These are phyloP conservation scores for Notothenia rossii DNA, from an alignment of 2,113 vertebrate genomes.

Conservation along the genomic window DNA sequence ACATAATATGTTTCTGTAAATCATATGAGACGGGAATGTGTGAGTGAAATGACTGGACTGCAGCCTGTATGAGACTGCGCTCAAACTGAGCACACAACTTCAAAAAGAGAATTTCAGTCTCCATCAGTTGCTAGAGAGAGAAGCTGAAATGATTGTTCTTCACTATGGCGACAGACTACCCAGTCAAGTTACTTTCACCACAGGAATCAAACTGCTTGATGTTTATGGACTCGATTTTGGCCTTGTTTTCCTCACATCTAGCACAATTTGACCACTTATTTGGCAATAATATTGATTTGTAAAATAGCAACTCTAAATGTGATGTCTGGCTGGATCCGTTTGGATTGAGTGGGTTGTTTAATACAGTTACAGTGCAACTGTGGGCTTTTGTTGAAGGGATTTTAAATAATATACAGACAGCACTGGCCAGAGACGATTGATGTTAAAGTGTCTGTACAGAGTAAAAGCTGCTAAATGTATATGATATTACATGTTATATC, in stretches of 20 bases:
- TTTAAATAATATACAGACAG: conserved; percentile 21
- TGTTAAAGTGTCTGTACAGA: conserved; percentile 5
- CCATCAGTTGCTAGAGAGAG: conserved; percentile 1
- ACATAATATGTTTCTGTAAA: too few species aligned
- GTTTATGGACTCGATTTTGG: conserved; percentile 9
- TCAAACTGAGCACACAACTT: not conserved
- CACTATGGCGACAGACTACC: conserved; percentile 44
- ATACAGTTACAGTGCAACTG: conserved; percentile 6
- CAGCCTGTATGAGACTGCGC: not conserved
- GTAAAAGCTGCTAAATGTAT: not conserved
- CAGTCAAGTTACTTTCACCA: conserved; percentile 22
- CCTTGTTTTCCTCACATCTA: not conserved
- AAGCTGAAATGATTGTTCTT: conserved; percentile 25
- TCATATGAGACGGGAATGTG: too few species aligned
- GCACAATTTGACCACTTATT: not conserved
- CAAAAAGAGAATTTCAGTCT: not conserved
- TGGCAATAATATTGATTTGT: conserved; percentile 9
- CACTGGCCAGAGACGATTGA: not conserved
- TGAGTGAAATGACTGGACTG: not conserved
- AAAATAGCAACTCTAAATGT: not conserved
- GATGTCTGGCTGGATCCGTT: not conserved
- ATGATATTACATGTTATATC: too few species aligned
- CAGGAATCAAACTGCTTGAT: conserved; percentile 35
- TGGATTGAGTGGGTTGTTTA: not conserved
- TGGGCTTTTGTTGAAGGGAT: conserved; percentile 30